These are phyloP conservation scores for Criorhina ranunculi DNA, from an alignment of 2,888 invertebrate species.

Conservation along the genomic window DNA sequence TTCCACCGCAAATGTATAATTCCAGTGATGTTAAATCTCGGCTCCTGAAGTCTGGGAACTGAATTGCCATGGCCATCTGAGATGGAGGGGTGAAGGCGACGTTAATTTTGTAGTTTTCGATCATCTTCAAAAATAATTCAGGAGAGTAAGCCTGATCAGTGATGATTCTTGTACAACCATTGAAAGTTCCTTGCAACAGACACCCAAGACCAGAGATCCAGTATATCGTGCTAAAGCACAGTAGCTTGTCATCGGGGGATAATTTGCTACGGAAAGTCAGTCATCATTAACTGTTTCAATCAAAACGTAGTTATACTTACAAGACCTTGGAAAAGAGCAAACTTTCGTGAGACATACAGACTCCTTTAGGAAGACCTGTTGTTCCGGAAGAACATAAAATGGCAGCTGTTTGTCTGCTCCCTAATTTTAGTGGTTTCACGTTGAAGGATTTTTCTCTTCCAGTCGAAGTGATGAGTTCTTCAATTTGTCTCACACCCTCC, in stretches of 20 bases:
- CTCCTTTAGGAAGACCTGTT: slow-evolving; percentile 77
- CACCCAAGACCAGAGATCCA: slow-evolving; percentile 77
- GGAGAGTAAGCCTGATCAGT: slow-evolving; percentile 71
- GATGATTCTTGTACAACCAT: slow-evolving; percentile 76
- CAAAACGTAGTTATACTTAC: slow-evolving; percentile 20
- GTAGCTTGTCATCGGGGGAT: slow-evolving; percentile 39
- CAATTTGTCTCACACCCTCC: slow-evolving; percentile 65
- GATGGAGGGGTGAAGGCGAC: slow-evolving; percentile 76
- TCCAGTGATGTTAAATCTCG: slow-evolving; percentile 74
- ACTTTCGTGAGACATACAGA: slow-evolving; percentile 74
- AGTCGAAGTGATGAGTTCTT: slow-evolving; percentile 69
- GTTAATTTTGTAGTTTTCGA: slow-evolving; percentile 76
- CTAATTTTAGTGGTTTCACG: slow-evolving; percentile 44
- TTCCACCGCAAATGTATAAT: slow-evolving; percentile 73
- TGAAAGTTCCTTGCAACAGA: slow-evolving; percentile 68
- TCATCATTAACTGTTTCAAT: background rate
- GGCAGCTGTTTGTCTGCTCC: slow-evolving; percentile 72
- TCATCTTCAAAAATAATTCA: slow-evolving; percentile 72
- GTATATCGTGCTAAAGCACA: slow-evolving; percentile 78
- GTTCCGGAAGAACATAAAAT: slow-evolving; percentile 78
- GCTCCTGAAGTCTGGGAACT: slow-evolving; percentile 61
- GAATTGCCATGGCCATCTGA: slow-evolving; percentile 74
- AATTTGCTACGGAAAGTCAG: slow-evolving; percentile 40
- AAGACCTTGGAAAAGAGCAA: slow-evolving; percentile 43
- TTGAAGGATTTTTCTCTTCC: slow-evolving; percentile 58